Conservation (phyloP, 1,140 invertebrate genomes). For the Drosophila ficusphila region DNA sequence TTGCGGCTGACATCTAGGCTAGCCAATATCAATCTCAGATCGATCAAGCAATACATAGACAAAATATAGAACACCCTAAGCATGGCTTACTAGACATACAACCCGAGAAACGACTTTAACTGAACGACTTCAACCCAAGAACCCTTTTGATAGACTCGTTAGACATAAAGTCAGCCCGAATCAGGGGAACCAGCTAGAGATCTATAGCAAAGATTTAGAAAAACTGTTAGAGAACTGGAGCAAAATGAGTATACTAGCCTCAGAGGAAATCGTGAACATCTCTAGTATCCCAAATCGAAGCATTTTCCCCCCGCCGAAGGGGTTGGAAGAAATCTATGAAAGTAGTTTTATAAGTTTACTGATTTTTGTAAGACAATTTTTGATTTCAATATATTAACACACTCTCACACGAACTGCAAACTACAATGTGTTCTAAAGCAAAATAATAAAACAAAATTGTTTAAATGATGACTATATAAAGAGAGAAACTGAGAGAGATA, state of each 20-base stretch:
- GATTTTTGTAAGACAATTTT: conserved; percentile 41
- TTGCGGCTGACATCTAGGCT: conserved; percentile 43
- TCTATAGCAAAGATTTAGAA: conserved; percentile 24
- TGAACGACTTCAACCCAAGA: conserved; percentile 1
- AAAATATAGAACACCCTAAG: conserved; percentile 60
- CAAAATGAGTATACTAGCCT: conserved; percentile 34
- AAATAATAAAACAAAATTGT: conserved; percentile 49
- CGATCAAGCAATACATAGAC: conserved; percentile 63
- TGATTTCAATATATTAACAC: conserved; percentile 27
- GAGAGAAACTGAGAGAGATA: conserved; percentile 11
- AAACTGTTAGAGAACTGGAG: conserved; percentile 10
- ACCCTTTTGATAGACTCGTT: conserved; percentile 2
- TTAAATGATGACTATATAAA: conserved; percentile 66
- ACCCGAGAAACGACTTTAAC: conserved; percentile 55
- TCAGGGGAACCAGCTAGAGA: conserved; percentile 21
- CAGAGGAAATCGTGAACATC: conserved; percentile 23
- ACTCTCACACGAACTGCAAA: conserved; percentile 59
- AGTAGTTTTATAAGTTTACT: conserved; percentile 41
- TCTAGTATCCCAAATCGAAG: conserved; percentile 30
- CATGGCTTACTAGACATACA: conserved; percentile 69
- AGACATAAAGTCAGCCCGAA: conserved; percentile 5
- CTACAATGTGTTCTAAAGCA: conserved; percentile 70
- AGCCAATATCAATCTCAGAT: conserved; percentile 54
- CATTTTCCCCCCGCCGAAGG: conserved; percentile 31
- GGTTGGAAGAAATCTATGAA: conserved; percentile 18